A percentile compares a stretch with the other conserved stretches of the same genome.
Evolutionary conservation across 2,113 vertebrate species (phyloP).

Genomic region (Melanerpes formicivorus): DNA sequence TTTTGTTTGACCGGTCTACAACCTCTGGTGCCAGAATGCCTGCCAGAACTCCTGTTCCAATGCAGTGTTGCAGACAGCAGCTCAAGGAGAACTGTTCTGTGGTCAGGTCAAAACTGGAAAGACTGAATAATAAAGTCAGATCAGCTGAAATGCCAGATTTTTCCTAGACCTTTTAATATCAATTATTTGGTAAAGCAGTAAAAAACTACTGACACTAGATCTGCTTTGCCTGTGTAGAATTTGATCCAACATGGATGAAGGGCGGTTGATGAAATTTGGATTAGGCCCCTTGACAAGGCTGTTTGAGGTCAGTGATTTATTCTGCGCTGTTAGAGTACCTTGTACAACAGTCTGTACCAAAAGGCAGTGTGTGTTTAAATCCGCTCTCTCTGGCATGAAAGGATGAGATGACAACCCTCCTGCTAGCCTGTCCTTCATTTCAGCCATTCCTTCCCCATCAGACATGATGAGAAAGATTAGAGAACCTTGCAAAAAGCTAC

Average conservation of each 20-base stretch:
- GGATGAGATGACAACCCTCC: neutral
- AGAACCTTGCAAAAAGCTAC: neutral
- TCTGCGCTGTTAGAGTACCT: accelerated
- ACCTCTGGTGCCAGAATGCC: neutral
- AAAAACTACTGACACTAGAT: neutral
- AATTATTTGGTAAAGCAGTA: neutral
- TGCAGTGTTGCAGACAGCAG: neutral
- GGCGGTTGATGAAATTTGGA: neutral
- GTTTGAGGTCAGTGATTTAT: neutral
- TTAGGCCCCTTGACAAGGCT: neutral
- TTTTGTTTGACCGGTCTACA: neutral
- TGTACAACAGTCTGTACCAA: neutral
- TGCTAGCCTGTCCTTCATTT: neutral
- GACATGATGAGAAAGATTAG: neutral
- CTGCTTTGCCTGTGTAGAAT: neutral
- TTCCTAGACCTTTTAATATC: neutral
- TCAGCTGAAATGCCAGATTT: neutral
- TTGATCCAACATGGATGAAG: neutral
- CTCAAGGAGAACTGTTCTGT: neutral
- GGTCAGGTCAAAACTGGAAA: neutral
- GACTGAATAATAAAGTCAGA: neutral
- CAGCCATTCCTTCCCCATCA: neutral
- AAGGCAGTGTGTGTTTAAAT: neutral
- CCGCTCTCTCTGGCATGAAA: accelerated
- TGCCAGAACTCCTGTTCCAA: neutral